A percentile compares a stretch with the other conserved stretches of the same genome.
Conservation (phyloP, 2,888 invertebrate species). For the Scaptomyza caliginosa region DNA sequence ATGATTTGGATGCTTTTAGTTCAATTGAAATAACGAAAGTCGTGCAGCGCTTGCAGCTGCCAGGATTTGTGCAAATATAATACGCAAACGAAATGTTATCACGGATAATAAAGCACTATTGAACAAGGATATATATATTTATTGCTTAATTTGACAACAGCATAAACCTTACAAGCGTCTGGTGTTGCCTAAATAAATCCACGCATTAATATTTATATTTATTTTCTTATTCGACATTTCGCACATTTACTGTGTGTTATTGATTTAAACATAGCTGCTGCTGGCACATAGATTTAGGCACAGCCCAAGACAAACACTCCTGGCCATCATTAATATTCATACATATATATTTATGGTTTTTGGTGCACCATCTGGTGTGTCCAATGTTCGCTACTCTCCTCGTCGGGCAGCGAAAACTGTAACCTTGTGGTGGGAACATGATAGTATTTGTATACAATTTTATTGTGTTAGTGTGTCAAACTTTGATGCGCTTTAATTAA, state of each 20-base stretch:
- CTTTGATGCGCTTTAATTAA: constrained; percentile 53
- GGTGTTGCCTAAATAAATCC: constrained; percentile 33
- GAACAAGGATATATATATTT: constrained; percentile 40
- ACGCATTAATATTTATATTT: constrained; percentile 48
- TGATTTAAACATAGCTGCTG: background rate
- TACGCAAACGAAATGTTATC: background rate
- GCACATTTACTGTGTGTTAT: background rate
- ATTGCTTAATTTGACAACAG: constrained; percentile 52
- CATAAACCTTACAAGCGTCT: constrained; percentile 21
- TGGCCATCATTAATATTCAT: constrained; percentile 57
- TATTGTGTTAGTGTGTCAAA: constrained; percentile 34
- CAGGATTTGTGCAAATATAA: background rate
- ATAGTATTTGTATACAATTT: background rate
- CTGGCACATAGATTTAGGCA: background rate
- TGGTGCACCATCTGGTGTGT: background rate
- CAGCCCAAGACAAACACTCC: no score
- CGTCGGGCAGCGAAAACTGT: background rate
- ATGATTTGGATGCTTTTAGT: constrained; percentile 40
- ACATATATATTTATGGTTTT: constrained; percentile 32
- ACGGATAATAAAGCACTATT: constrained; percentile 42
- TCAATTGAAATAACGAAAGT: constrained; percentile 37
- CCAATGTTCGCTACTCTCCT: background rate
- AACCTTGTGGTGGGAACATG: background rate
- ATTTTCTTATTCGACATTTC: constrained; percentile 36
- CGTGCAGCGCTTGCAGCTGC: background rate